phyloP scores from a whole-genome alignment of 92 coral and sea anemone genomes.

The Epizoanthus ramosus region DNA sequence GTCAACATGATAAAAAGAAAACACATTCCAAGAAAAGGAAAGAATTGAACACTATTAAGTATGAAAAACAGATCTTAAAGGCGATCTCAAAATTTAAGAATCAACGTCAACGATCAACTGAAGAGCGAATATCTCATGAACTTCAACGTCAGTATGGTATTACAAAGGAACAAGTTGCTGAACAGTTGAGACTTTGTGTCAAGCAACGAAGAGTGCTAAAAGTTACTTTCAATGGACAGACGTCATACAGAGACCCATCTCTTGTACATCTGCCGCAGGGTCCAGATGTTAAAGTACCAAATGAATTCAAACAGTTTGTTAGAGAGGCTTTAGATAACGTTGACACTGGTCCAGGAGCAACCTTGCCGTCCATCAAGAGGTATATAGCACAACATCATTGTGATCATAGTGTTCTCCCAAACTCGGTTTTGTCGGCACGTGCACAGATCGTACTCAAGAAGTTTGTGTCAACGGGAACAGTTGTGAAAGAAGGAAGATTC shows the following conservation, averaged over 20 bases:
- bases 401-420: conserved; percentile 10
- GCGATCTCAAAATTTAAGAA: conserved; percentile 45
- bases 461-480: conserved; percentile 13
- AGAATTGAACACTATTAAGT: conserved; percentile 22
- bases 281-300: conserved; percentile 17
- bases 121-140: conserved; percentile 52
- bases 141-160: conserved; percentile 53
- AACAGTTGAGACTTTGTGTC: conserved; percentile 53
- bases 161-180: conserved; percentile 39
- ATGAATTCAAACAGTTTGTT: conserved; percentile 31
- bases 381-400: conserved; percentile 35
- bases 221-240: conserved; percentile 51
- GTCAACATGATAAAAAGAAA: conserved; percentile 5
- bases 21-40: conserved; percentile 29
- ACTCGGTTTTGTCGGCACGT: conserved; percentile 31
- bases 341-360: conserved; percentile 48
- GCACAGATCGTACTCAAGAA: conserved; percentile 34
- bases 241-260: conserved; percentile 52
- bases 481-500: conserved; percentile 45
- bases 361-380: conserved; percentile 29
- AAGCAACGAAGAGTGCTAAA: conserved; percentile 48
- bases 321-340: conserved; percentile 40
- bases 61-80: conserved; percentile 33
- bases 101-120: conserved; percentile 56
- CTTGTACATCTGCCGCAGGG: background rate